These are phyloP conservation scores for Adelphocoris suturalis DNA, from an alignment of 2,888 invertebrate genomes.

Conservation along the genomic window DNA sequence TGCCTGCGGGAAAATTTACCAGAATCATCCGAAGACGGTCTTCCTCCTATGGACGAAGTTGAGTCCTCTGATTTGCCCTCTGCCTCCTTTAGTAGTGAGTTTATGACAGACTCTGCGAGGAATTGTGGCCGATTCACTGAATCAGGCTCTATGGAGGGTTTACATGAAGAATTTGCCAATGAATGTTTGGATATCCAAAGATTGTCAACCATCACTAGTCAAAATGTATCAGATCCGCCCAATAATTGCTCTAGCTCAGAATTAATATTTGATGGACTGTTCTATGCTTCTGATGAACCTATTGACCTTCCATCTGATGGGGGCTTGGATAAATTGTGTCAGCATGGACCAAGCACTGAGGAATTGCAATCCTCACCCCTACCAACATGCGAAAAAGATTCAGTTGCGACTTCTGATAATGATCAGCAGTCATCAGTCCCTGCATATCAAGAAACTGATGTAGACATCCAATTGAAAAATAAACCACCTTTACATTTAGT, in stretches of 20 bases:
- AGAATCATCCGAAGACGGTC: not conserved
- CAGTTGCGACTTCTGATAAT: no score
- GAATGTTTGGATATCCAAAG: not conserved
- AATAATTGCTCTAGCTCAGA: not conserved
- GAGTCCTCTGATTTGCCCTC: not conserved
- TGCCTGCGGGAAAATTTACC: not conserved
- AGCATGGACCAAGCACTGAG: not conserved
- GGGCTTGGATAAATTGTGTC: not conserved
- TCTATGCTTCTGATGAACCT: not conserved
- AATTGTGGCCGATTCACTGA: not conserved
- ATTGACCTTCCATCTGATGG: not conserved
- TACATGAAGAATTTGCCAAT: not conserved
- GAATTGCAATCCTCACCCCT: not conserved
- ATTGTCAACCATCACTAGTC: not conserved
- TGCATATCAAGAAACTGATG: no score
- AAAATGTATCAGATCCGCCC: not conserved
- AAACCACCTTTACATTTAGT: no score
- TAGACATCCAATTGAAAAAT: no score
- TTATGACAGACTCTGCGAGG: not conserved
- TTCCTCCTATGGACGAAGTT: not conserved
- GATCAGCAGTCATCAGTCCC: no score
- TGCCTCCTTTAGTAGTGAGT: not conserved
- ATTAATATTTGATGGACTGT: not conserved
- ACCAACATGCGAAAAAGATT: no score
- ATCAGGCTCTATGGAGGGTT: not conserved